Base-by-base conservation (phyloP, 2,888 invertebrate genomes). In the Rhorus exstirpatorius region DNA sequence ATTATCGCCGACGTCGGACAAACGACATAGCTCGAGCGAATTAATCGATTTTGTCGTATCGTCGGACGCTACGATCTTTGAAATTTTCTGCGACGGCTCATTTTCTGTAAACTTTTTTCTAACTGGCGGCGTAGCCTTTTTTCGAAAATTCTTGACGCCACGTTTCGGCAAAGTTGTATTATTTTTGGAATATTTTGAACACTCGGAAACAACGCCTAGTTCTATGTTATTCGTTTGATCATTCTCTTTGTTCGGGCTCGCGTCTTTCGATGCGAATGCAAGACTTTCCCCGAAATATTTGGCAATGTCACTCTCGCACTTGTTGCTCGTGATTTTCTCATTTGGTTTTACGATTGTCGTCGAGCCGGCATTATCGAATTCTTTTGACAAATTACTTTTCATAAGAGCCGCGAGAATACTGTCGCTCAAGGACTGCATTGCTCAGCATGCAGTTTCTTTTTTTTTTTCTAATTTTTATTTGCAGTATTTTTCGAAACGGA, bases 351-450 rank as follows among this genome's bases (percentile, higher is more conserved):
- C 41, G 41, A 61, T 44, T 21, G 14, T 8, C n/a, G n/a, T n/a
- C n/a, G n/a, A n/a, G n/a, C n/a, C n/a, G n/a, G n/a, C 7, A 41
- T 46, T 41, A 12, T 72, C 35, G 19, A 60, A 14, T 17, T 55
- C 14, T 58, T 70, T 46, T 1, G 44, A 51, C 35, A 46, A 49
- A 38, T 75, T 72, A 21, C 79, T 72, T 24, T 84, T 81, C 53
- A 86, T 76, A 46, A 86, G 81, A 7, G 82, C 85, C 2, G 82
- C 78, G 10, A 89, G 19, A 0, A 85, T 86, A 12, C 76, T 81
- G 65, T 88, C 85, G 8, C 87, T 86, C 26, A 87, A 83, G 8
- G 88, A 85, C 71, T 85, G 84, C 70, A 89, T 75, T 46, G 31
- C 17, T 31, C 21, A 1, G 35, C 19, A 10, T 2, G 3, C 31